Base-by-base conservation (phyloP, 2,113 vertebrate species). In the Cyprichromis sp. region DNA sequence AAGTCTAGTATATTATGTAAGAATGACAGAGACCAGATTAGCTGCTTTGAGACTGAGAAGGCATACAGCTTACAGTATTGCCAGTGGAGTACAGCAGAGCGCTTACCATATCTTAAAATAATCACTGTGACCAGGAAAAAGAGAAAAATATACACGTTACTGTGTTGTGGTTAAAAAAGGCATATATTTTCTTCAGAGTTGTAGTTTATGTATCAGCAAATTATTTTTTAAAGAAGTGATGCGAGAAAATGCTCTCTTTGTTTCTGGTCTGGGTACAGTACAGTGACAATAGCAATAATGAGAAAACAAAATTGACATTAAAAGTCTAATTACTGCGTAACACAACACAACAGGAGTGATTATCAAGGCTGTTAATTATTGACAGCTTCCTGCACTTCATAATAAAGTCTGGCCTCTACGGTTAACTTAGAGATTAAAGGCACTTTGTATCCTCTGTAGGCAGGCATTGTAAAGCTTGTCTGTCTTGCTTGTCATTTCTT, bases 341-440 rank as follows among this genome's bases (percentile, higher is more conserved):
- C 17, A 47, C 21, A 73, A 73, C 4, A 11, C 21, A 82, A 53
- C 34, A 17, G 36, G 40, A 63, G 57, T 16, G 19, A 68, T 31
- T 19, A 53, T 80, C n/a, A 73, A 81, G 80, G 79, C 9, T 54
- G 53, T 87, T 53, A 16, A 66, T 89, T 61, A 54, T 63, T 34
- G 34, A 26, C 36, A 17, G 78, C 42, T 83, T 82, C 36, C 71
- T 24, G 26, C n/a, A 66, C 52, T 31, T 88, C 40, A 82, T 50
- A 52, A 81, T 81, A 81, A 85, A 85, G 11, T 14, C 36, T 9
- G 21, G 13, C 61, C 24, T 19, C 21, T 80, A 29, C 8, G 79
- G 26, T 81, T 89, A 83, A 85, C 85, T 9, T 24, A 45, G 81
- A 61, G 84, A 92, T 88, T 90, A 85, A 86, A 76, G 40, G 9